Base-by-base conservation (phyloP, 1,140 invertebrate species). In the Drosophila parvula region DNA sequence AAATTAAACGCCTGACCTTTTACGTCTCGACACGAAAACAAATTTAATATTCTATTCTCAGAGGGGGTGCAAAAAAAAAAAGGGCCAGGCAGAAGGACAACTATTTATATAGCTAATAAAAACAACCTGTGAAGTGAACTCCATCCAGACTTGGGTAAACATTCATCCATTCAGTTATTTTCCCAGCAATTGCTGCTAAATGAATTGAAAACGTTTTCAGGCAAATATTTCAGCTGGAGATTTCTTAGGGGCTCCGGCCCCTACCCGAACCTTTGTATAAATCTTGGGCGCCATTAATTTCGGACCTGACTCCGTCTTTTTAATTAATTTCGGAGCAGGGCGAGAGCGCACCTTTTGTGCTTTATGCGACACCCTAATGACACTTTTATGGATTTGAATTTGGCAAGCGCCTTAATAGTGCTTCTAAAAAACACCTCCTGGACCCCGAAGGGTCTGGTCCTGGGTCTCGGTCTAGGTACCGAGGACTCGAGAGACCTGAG, bases 231-330 rank as follows among this genome's bases (percentile, higher is more conserved):
- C 8, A 44, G 27, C 48, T n/a, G 27, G 48, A 62, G 30, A 7
- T 38, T 61, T 53, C 22, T 9, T 28, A 53, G 12, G 14, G 59
- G n/a, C 58, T 1, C 22, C 22, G 34, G 3, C 5, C 30, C 38
- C 36, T 12, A 14, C 50, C 51, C 11, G 22, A 41, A 44, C 65
- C 64, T 79, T 61, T 79, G 65, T 71, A 80, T 83, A 80, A 83
- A 71, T 84, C 81, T 79, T 71, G 57, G 36, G 18, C 61, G 55
- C 73, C 61, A 80, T 83, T 83, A 73, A 84, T 79, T 84, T 61
- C 56, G 75, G 27, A 48, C 68, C 60, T 59, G 41, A 63, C 40
- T 48, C 41, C 48, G 41, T 45, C 68, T 53, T 81, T 83, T 81
- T 83, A 83, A 83, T 83, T 84, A 84, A 77, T 84, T 84, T 79